phyloP scores from a whole-genome alignment of 2,113 vertebrate genomes.

The Neolamprologus fasciatus region DNA sequence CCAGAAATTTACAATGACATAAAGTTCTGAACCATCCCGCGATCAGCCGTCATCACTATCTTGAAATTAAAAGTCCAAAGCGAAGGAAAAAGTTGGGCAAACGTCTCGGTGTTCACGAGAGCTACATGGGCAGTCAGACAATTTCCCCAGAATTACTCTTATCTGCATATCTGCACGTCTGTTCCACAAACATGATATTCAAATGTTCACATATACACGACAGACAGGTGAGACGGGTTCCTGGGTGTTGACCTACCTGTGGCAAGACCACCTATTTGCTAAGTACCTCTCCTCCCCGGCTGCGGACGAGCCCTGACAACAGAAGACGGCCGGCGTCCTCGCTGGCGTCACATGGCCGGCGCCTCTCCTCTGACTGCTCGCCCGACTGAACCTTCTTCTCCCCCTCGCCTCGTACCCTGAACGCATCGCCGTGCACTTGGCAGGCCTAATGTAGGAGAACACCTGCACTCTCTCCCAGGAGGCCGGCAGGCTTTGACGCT shows the following conservation, averaged over 20 bases:
- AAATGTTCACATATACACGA: background rate
- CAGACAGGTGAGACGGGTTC: background rate
- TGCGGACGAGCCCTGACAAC: slow-evolving; percentile 17
- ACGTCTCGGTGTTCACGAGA: background rate
- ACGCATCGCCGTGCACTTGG: slow-evolving; percentile 8
- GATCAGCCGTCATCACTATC: background rate
- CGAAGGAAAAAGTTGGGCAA: background rate
- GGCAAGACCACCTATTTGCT: background rate
- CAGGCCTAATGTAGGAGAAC: background rate
- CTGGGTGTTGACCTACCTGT: slow-evolving; percentile 45
- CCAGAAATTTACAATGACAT: background rate
- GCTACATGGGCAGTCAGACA: background rate
- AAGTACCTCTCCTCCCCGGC: slow-evolving; percentile 33
- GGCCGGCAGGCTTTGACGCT: background rate
- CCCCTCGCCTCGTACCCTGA: background rate
- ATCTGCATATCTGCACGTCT: background rate
- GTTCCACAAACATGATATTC: background rate
- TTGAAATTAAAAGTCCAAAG: background rate
- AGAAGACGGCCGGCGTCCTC: slow-evolving; percentile 30
- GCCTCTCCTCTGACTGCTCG: background rate
- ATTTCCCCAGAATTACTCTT: background rate
- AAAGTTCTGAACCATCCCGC: background rate
- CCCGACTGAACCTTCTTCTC: background rate
- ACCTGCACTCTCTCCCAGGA: background rate
- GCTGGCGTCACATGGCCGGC: background rate